phyloP scores from a whole-genome alignment of 64 coral and sea anemone species.

The Porites australiensis region DNA sequence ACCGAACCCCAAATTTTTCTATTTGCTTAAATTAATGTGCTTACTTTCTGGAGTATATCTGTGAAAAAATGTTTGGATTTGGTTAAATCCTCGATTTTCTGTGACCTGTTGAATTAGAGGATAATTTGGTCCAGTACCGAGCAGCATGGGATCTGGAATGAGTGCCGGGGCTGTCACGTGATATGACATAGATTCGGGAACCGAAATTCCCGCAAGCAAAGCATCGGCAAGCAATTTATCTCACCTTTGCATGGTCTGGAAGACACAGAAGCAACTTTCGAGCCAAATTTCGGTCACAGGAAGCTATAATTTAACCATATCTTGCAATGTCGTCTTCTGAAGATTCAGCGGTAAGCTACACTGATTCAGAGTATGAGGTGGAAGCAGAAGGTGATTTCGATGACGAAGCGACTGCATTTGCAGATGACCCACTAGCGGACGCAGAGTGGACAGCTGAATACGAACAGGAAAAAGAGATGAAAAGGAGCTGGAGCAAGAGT shows the following conservation, averaged over 20 bases:
- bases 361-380: not conserved
- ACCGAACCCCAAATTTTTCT: no score
- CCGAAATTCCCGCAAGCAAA: not conserved
- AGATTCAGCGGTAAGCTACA: no score
- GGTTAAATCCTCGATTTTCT: slow-evolving; percentile 40
- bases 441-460: not conserved
- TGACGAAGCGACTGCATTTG: not conserved
- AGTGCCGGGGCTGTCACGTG: not conserved
- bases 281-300: no score
- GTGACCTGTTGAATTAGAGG: slow-evolving; percentile 20
- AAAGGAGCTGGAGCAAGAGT: not conserved
- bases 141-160: not conserved
- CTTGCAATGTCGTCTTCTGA: no score
- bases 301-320: no score
- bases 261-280: no score
- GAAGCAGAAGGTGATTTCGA: not conserved
- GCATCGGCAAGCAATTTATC: not conserved
- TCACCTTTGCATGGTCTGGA: no score
- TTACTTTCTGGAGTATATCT: slow-evolving; percentile 3
- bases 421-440: not conserved
- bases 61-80: slow-evolving; percentile 24
- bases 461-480: not conserved
- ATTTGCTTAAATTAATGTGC: no score
- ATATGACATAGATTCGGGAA: not conserved
- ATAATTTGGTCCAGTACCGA: not conserved